Conservation (phyloP, 2,113 vertebrate genomes). For the Pterocles gutturalis region DNA sequence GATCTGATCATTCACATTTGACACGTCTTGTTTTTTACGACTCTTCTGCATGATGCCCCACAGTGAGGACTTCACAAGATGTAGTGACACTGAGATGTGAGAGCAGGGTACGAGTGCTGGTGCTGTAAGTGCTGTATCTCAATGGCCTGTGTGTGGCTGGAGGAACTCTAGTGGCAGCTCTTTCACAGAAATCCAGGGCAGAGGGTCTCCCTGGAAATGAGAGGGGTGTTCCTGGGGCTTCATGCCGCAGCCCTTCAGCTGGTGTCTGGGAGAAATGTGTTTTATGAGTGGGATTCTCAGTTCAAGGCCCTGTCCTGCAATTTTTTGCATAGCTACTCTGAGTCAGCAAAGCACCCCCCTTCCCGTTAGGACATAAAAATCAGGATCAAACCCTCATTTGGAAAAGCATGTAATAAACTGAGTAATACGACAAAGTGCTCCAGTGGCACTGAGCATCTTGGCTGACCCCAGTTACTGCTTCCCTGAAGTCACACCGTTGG, state of each 20-base stretch:
- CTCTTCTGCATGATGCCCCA: conserved; percentile 16
- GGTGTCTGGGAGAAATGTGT: neutral
- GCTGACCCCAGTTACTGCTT: conserved; percentile 47
- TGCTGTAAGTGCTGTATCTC: conserved; percentile 22
- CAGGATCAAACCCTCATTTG: conserved; percentile 36
- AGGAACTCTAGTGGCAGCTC: conserved; percentile 12
- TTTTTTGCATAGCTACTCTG: neutral
- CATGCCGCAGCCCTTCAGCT: neutral
- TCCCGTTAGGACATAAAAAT: conserved; percentile 22
- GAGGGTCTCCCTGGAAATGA: conserved; percentile 44
- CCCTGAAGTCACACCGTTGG: neutral
- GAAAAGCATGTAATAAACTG: conserved; percentile 28
- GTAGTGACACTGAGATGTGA: conserved; percentile 41
- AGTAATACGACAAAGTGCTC: neutral
- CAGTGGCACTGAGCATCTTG: neutral
- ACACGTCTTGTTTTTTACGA: conserved; percentile 35
- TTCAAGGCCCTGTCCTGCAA: neutral
- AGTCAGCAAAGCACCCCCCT: conserved; percentile 10
- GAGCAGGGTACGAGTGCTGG: neutral
- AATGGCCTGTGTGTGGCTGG: neutral
- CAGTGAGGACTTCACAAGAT: conserved; percentile 16
- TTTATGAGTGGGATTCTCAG: neutral
- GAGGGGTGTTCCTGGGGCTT: neutral
- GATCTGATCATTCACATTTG: conserved; percentile 58
- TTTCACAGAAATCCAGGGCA: conserved; percentile 1